Base-by-base conservation (phyloP, 1,140 invertebrate species). In the Pinna nobilis region DNA sequence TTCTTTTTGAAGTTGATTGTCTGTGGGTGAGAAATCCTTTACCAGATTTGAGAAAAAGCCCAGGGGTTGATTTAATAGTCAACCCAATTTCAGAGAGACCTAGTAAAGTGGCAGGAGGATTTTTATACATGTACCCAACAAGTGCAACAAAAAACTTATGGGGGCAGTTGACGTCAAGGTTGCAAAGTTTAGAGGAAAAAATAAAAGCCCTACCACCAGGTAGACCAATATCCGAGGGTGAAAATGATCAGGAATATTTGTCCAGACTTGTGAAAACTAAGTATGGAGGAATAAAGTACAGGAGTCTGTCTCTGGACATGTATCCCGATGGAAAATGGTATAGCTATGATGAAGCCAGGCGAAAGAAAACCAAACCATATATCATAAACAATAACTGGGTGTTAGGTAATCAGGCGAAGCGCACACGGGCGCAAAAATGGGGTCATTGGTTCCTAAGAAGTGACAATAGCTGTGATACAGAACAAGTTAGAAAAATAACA, bases 1-100 rank as follows among this genome's bases (percentile, higher is more conserved):
- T 84, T 41, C 51, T 84, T 3, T 84, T 84, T 74, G 83, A 84
- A 64, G 83, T 84, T n/a, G 83, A 84, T 68, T 84, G 81, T 59
- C 37, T 84, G 5, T 84, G 83, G 83, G 30, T 84, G 15, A 53
- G 61, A 50, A 78, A 83, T 50, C 81, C 81, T 13, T 53, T 82
- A 23, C 71, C 76, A 37, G 39, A 55, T 9, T 60, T 81, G 23
- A 60, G 70, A n/a, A 65, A 49, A 28, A 7, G 65, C 30, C 20
- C 20, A 13, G 55, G 51, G 2, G 70, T 53, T 41, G 83, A 84
- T 68, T 65, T 84, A 55, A 35, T 83, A 25, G 78, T 77, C 0
- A 82, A 76, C 15, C 64, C 65, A 13, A 77, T 84, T 13, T 76
- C 75, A 7, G 44, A 74, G 0, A 71, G 64, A 13, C 50, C 51